phyloP scores from a whole-genome alignment of 2,113 vertebrate genomes.

The Hippolais icterina region DNA sequence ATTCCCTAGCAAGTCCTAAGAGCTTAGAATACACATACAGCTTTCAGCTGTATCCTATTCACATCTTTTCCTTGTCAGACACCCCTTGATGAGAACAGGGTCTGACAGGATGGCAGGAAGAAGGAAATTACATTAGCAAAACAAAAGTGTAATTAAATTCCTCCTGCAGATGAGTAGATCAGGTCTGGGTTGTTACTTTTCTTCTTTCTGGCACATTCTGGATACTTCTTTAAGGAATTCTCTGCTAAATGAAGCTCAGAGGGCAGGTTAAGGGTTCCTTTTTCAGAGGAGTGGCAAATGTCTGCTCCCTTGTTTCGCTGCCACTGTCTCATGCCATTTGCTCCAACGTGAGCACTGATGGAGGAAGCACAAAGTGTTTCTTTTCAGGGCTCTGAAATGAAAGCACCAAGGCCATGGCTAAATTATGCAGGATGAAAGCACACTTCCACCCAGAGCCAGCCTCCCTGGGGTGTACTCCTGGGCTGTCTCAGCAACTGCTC shows the following conservation, averaged over 20 bases:
- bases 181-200: not conserved
- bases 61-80: slow-evolving; percentile 36
- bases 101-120: slow-evolving; percentile 16
- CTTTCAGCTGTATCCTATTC: slow-evolving; percentile 38
- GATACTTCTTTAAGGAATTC: not conserved
- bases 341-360: accelerated
- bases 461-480: not conserved
- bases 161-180: slow-evolving; percentile 19
- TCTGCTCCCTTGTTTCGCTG: not conserved
- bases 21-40: slow-evolving; percentile 11
- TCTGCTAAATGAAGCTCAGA: not conserved
- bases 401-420: not conserved
- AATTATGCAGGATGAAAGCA: not conserved
- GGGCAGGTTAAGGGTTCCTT: not conserved
- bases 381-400: not conserved
- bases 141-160: slow-evolving; percentile 37
- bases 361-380: not conserved
- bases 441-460: not conserved
- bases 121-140: slow-evolving; percentile 41
- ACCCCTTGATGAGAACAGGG: not conserved
- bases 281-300: not conserved
- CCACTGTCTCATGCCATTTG: not conserved
- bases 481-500: not conserved
- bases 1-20: not conserved
- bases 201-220: slow-evolving; percentile 18